A percentile compares a stretch with the other conserved stretches of the same genome.
Conservation (phyloP, 2,797 vertebrate species). For the Liasis olivaceus region DNA sequence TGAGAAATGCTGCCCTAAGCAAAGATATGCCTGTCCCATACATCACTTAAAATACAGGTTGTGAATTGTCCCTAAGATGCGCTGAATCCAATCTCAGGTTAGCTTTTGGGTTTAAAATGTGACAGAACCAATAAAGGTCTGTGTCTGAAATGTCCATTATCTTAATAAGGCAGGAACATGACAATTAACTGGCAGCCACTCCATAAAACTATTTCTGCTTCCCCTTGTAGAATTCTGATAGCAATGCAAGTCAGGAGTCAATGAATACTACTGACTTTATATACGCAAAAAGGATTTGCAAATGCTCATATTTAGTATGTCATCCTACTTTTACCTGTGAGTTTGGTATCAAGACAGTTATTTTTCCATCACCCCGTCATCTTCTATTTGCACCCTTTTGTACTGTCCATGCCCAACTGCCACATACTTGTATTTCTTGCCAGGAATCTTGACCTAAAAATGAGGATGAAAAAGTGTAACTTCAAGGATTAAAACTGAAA, state of each 20-base stretch:
- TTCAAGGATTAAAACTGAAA: background rate
- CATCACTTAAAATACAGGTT: background rate
- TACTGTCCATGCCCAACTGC: slow-evolving; percentile 94
- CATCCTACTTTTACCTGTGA: slow-evolving; percentile 58
- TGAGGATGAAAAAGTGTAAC: background rate
- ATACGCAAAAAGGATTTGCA: background rate
- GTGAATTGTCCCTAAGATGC: background rate
- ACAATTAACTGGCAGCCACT: background rate
- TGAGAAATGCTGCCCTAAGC: background rate
- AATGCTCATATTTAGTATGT: background rate
- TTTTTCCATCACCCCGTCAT: slow-evolving; percentile 64
- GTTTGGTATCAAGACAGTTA: slow-evolving; percentile 39
- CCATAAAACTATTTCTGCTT: background rate
- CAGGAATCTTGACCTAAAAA: slow-evolving; percentile 74
- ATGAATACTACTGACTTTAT: background rate
- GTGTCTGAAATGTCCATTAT: background rate
- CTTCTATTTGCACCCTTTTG: slow-evolving; percentile 81
- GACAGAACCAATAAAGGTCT: background rate
- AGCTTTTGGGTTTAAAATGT: background rate
- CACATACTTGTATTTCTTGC: slow-evolving; percentile 90
- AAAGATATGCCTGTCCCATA: background rate
- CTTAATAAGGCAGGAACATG: background rate
- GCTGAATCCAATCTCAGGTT: background rate
- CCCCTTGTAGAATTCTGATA: background rate
- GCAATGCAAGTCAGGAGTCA: no score